Conservation (phyloP, 64 coral and sea anemone species). For the Actinia tenebrosa region DNA sequence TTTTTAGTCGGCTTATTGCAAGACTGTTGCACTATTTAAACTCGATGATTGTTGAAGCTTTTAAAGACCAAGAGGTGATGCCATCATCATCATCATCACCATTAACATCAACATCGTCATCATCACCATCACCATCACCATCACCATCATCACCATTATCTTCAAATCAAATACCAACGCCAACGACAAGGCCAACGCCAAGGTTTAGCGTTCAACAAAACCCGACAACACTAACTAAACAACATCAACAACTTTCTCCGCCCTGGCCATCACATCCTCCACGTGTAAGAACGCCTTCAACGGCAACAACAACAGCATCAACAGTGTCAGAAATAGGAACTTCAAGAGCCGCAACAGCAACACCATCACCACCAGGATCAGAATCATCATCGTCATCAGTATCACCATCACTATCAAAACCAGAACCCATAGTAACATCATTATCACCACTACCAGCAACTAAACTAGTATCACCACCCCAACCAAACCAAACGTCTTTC, state of each 20-base stretch:
- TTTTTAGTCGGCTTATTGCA: slow-evolving; percentile 41
- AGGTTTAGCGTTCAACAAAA: neutral
- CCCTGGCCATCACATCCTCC: neutral
- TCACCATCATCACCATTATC: neutral
- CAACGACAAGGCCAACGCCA: neutral
- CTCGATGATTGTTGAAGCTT: slow-evolving; percentile 29
- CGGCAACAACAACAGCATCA: neutral
- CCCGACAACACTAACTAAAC: neutral
- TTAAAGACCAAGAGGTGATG: neutral
- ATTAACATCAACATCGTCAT: neutral
- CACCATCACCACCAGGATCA: neutral
- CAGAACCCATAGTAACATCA: neutral
- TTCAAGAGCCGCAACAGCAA: neutral
- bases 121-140: too few relatives aligned
- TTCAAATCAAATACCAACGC: neutral
- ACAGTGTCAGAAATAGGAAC: neutral
- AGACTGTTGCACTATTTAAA: slow-evolving; percentile 34
- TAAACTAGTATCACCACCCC: neutral
- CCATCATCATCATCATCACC: neutral
- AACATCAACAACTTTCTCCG: neutral
- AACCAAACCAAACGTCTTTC: neutral
- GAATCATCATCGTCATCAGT: too few relatives aligned
- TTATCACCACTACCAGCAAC: neutral
- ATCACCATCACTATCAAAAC: neutral
- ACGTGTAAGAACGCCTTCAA: neutral